These are phyloP conservation scores for Tanypteryx hageni DNA, from an alignment of 2,888 invertebrate species.

Conservation along the genomic window DNA sequence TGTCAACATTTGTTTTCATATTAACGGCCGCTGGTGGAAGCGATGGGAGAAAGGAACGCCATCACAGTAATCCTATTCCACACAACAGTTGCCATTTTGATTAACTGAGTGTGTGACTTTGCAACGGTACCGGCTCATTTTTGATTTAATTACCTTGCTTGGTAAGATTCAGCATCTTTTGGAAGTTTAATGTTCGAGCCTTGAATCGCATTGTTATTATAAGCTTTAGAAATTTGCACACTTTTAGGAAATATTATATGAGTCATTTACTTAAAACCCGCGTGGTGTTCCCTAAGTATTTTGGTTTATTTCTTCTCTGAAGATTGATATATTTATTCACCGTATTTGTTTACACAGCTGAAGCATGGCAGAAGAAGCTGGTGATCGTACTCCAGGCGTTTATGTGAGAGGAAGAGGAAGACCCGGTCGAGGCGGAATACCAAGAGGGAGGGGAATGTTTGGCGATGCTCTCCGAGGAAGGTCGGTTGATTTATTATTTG, in stretches of 20 bases:
- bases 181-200: not conserved
- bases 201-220: not conserved
- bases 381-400: constrained; percentile 34
- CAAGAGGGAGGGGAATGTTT: constrained; percentile 55
- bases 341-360: not conserved
- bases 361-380: constrained; percentile 44
- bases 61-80: constrained; percentile 29
- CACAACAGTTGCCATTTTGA: constrained; percentile 60
- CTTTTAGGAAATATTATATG: not conserved
- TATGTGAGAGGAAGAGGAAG: constrained; percentile 45
- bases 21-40: constrained; percentile 43
- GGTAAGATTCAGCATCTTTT: not conserved
- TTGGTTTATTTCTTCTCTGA: not conserved
- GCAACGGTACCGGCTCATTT: constrained; percentile 23
- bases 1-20: constrained; percentile 30
- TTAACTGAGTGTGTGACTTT: not conserved
- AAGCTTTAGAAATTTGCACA: not conserved
- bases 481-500: not conserved
- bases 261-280: not conserved
- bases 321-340: not conserved
- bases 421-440: constrained; percentile 42
- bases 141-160: not conserved
- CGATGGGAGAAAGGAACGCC: constrained; percentile 53
- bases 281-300: not conserved
- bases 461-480: constrained; percentile 48